Conservation (phyloP, 2,797 vertebrate genomes). For the Rachycentron canadum region DNA sequence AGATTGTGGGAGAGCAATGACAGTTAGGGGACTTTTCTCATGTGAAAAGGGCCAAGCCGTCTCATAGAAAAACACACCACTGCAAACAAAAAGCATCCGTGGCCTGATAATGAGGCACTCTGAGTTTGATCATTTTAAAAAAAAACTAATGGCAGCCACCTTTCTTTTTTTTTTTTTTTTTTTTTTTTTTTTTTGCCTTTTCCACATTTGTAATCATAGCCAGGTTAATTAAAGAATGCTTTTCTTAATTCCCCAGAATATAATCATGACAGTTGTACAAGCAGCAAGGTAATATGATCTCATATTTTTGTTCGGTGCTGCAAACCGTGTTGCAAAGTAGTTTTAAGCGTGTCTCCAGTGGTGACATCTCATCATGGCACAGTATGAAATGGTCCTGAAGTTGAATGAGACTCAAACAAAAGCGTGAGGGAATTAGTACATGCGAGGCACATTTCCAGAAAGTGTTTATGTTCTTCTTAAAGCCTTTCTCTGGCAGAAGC, state of each 20-base stretch:
- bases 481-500: slow-evolving; percentile 88
- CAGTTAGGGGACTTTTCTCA: slow-evolving; percentile 80
- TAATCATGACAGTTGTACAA: slow-evolving; percentile 77
- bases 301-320: slow-evolving; percentile 75
- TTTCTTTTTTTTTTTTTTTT: slow-evolving; percentile 11
- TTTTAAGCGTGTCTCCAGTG: slow-evolving; percentile 84
- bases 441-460: slow-evolving; percentile 86
- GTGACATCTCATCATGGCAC: slow-evolving; percentile 84
- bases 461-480: slow-evolving; percentile 87
- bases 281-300: slow-evolving; percentile 81
- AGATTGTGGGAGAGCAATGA: slow-evolving; percentile 87
- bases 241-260: slow-evolving; percentile 76
- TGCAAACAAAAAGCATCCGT: slow-evolving; percentile 74
- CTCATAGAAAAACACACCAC: slow-evolving; percentile 71
- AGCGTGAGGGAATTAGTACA: slow-evolving; percentile 85
- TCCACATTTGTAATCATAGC: slow-evolving; percentile 57
- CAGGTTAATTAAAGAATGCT: slow-evolving; percentile 82
- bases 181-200: slow-evolving; percentile 26
- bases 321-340: slow-evolving; percentile 82
- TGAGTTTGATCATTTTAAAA: slow-evolving; percentile 65
- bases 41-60: slow-evolving; percentile 75
- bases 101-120: slow-evolving; percentile 66
- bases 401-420: slow-evolving; percentile 87
- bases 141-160: slow-evolving; percentile 50
- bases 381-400: slow-evolving; percentile 85